These are phyloP conservation scores for Calliphora vicina DNA, from an alignment of 1,140 invertebrate species.

Conservation along the genomic window DNA sequence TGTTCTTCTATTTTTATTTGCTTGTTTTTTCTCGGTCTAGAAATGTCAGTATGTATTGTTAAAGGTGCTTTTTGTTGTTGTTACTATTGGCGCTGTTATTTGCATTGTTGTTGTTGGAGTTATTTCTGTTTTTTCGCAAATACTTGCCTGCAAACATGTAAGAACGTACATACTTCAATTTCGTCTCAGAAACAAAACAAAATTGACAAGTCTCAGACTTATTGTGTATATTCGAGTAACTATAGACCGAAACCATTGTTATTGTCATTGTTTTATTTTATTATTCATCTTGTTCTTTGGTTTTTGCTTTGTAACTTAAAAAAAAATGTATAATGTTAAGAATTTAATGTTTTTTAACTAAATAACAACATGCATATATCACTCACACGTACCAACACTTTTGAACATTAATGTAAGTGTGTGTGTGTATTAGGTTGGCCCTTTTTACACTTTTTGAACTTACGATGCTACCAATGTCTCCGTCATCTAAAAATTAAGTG, in stretches of 20 bases:
- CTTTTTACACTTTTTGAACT: no score
- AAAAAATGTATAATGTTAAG: background rate
- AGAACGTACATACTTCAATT: background rate
- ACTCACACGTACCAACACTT: background rate
- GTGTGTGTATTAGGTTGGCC: no score
- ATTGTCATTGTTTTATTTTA: background rate
- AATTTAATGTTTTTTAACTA: constrained; percentile 7
- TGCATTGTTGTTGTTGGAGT: background rate
- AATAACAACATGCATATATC: background rate
- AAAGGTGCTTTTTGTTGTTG: background rate
- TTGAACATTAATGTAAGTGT: background rate
- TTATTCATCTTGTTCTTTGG: background rate
- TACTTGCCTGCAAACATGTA: background rate
- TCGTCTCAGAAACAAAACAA: background rate
- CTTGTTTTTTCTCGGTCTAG: background rate
- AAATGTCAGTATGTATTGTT: background rate
- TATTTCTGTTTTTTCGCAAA: background rate
- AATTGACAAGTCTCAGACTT: constrained; percentile 24
- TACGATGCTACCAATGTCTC: no score
- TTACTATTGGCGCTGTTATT: background rate
- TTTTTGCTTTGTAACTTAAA: background rate
- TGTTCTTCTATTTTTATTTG: background rate
- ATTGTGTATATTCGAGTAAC: background rate
- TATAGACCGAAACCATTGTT: constrained; percentile 12
- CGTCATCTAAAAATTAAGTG: no score